Evolutionary conservation across 2,888 invertebrate genomes (phyloP), one percentile per base, ranked within the genome.

Genomic region (Platycheirus albimanus): DNA sequence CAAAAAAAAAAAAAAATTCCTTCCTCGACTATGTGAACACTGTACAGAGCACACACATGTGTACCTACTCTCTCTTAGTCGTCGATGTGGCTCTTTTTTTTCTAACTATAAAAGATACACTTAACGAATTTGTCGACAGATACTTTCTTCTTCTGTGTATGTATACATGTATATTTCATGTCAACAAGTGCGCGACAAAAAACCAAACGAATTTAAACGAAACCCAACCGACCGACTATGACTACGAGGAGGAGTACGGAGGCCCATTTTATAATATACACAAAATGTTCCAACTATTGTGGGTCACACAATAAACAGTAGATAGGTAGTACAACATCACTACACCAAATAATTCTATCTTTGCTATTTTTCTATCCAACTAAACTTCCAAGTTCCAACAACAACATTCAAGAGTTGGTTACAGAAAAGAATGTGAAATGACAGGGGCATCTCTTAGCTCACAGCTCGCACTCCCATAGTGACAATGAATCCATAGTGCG

Each of bases 151-250:
- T 24, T 24, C 24, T 24, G 5, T 33, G 13, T 28, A 10, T 43
- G 11, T 52, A 47, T 41, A 43, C 58, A 10, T 49, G 38, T 41
- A 11, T 61, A 17, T 61, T 54, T 54, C 52, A 83, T 72, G 81
- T 83, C 81, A 83, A 81, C 81, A 81, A 81, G 81, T 81, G 71
- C 71, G 71, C 81, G 61, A 36, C 64, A 63, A 36, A 36, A 54
- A 43, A 15, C 7, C 54, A 20, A 47, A 41, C 7, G n/a, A n/a
- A n/a, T n/a, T n/a, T n/a, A n/a, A n/a, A n/a, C n/a, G n/a, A n/a
- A n/a, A n/a, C n/a, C n/a, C n/a, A n/a, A n/a, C 54, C 15, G 38
- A 58, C 36, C 49, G 11, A 33, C 43, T 56, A 56, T 47, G 17
- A n/a, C n/a, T n/a, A n/a, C n/a, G n/a, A n/a, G n/a, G n/a, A n/a